Evolutionary conservation across 2,797 vertebrate genomes (phyloP), one percentile per base, ranked within the genome.

Genomic region (Salarias fasciatus): DNA sequence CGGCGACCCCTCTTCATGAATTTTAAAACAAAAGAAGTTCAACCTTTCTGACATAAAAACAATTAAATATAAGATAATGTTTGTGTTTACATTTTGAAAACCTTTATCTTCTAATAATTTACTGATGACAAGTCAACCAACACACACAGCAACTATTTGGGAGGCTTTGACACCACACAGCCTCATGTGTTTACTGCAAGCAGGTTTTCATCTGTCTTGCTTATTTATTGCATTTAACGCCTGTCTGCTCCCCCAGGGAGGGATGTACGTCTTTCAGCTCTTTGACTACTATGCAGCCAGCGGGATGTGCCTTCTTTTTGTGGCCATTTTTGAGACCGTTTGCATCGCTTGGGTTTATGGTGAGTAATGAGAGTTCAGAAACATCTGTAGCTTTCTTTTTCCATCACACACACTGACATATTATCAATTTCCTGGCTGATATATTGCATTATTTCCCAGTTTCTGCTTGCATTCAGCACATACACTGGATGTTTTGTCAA

Each of bases 281-380:
- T 98, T 98, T 63, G 97, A 99, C 88, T 97, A 97, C 84, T 99
- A 99, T 0, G 97, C 97, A 46, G 96, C 96, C 88, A 99, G 97
- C 48, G 97, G 97, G 79, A 97, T 96, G 94, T 97, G 95, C 56
- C 91, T 98, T 40, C 95, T 99, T 53, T 98, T 98, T 3, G 96
- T 98, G 75, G 95, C 95, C 69, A 83, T 97, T 88, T 98, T 99
- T 69, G 97, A 99, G 88, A 95, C 94, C 0, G 67, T 96, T 75
- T 96, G 95, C 87, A 91, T 98, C 18, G 95, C 91, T 41, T 99
- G 97, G 97, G 85, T 98, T 77, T 99, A 99, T 42, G 97, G 97
- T 98, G 80, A 95, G 95, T 59, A 11, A 8, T n/a, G 5, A 18
- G 24, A 6, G 59, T 35, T 62, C 18, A 24, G 18, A 3, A 24